Evolutionary conservation across 23 tunicate species (phyloP), one percentile per base, ranked within the genome.

Genomic region (Ciona savignyi): DNA sequence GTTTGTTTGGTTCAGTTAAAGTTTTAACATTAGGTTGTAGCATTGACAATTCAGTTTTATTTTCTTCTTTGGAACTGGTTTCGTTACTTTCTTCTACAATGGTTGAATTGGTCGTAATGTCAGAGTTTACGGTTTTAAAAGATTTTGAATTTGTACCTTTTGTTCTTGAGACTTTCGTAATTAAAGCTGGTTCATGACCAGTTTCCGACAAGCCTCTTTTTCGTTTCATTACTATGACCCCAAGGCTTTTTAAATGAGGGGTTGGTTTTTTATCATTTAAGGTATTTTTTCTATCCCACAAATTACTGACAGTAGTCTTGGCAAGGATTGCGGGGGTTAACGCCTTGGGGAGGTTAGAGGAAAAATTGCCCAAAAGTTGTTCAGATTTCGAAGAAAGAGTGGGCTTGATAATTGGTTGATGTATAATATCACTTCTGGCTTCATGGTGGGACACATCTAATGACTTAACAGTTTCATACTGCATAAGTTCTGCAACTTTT

Each of bases 401-500:
- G 15, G 33, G 3, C 30, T 66, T 33, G 49, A 85, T 66, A 19
- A 85, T 77, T 24, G 91, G 82, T 67, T 85, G 56, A 25, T 77
- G 30, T 11, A 73, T 60, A 15, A 85, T 78, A 33, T 68, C 33
- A 68, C 69, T 69, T 2, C 87, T 69, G 33, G 68, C 56, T 56
- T 68, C 76, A 30, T 82, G 71, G 68, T 68, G 87, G 4, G 61
- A 75, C 29, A 60, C 51, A 29, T 66, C 62, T 29, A 63, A 2
- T 23, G 77, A 60, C 65, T 67, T 76, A 22, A 77, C 73, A 31
- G 79, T 77, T 68, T 81, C 61, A 61, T 67, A 81, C 29, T 81
- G 77, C 32, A 81, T 63, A 29, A 87, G 86, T 72, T 80, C 70
- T 64, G 95, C 75, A 11, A 81, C 9, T 32, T 81, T 70, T 51